Conservation (phyloP, 1,140 invertebrate species). For the Papilio dardanus region DNA sequence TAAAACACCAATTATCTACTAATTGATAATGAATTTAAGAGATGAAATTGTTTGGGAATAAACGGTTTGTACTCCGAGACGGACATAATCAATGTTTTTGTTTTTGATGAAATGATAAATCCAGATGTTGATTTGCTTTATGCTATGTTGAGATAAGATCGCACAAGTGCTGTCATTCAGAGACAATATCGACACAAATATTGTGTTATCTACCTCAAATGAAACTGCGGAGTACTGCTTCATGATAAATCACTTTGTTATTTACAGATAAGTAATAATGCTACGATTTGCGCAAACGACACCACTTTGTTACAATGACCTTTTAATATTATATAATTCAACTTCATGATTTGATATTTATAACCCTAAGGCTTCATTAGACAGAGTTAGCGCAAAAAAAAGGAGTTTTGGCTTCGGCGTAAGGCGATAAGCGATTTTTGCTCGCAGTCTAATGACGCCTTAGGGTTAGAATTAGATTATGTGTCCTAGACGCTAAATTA, state of each 20-base stretch:
- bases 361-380: no score
- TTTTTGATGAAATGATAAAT: background rate
- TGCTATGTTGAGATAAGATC: background rate
- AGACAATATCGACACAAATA: background rate
- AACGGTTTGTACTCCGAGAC: no score
- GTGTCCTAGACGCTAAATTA: no score
- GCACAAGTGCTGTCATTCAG: background rate
- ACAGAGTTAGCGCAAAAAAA: no score
- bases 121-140: background rate
- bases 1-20: no score
- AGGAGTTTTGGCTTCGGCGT: no score
- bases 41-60: no score
- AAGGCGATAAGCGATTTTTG: no score
- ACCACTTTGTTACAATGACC: background rate
- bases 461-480: no score
- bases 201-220: constrained; percentile 13
- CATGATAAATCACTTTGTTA: constrained; percentile 18
- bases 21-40: no score
- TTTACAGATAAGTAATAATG: background rate
- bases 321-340: background rate
- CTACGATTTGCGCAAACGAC: background rate
- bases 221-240: background rate
- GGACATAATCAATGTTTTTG: background rate
- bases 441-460: no score
- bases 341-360: no score